Conservation (phyloP, 2,797 vertebrate species). For the Melanotaenia maccullochi region DNA sequence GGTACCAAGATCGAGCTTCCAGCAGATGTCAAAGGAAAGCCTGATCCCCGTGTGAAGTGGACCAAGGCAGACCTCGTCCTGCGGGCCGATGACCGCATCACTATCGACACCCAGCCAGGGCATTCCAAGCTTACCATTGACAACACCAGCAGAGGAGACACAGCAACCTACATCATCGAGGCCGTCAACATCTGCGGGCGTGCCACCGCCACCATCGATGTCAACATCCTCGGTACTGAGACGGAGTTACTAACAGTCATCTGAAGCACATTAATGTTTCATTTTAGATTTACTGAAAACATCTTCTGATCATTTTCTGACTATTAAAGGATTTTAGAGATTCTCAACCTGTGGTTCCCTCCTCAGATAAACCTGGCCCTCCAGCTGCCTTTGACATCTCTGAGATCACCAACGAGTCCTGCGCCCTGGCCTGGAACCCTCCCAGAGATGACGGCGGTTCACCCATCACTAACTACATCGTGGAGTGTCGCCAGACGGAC, state of each 20-base stretch:
- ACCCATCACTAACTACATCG: slow-evolving; percentile 93
- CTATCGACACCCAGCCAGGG: slow-evolving; percentile 89
- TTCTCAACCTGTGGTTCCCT: neutral
- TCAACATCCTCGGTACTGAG: slow-evolving; percentile 93
- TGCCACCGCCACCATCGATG: slow-evolving; percentile 94
- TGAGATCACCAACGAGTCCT: slow-evolving; percentile 94
- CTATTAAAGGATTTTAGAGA: neutral
- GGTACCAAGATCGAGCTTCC: slow-evolving; percentile 97
- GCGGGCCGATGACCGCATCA: slow-evolving; percentile 87
- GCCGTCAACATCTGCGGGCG: slow-evolving; percentile 93
- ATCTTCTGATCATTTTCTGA: neutral
- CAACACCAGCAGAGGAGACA: slow-evolving; percentile 92
- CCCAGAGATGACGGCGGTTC: slow-evolving; percentile 97
- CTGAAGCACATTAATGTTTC: neutral
- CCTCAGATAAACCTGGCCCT: slow-evolving; percentile 95
- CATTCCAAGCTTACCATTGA: slow-evolving; percentile 90
- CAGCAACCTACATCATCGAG: slow-evolving; percentile 96
- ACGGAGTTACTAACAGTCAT: neutral
- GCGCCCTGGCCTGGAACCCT: slow-evolving; percentile 95
- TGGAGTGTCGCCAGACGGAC: slow-evolving; percentile 88
- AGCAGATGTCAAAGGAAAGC: slow-evolving; percentile 92
- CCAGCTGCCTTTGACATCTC: slow-evolving; percentile 97
- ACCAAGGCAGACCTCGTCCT: slow-evolving; percentile 94
- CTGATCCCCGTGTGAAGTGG: slow-evolving; percentile 94
- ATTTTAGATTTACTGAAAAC: neutral